Evolutionary conservation across 2,888 invertebrate genomes (phyloP).

Genomic region (Eristalis pertinax): DNA sequence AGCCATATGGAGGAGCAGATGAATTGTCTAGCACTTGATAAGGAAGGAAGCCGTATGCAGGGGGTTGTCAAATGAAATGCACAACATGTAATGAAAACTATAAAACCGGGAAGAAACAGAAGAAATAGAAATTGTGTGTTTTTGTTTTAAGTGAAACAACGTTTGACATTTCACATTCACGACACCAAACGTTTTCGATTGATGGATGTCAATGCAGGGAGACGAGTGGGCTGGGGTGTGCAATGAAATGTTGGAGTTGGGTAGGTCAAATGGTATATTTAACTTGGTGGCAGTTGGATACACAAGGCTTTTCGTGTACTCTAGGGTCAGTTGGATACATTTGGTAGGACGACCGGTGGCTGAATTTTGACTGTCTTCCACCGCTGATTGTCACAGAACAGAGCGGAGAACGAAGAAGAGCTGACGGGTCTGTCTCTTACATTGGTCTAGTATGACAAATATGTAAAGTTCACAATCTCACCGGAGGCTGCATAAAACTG

Average conservation of each 20-base stretch:
- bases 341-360: too few relatives aligned
- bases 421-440: too few relatives aligned
- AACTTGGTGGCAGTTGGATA: background rate
- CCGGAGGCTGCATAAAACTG: too few relatives aligned
- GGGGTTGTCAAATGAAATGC: conserved; percentile 35
- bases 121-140: conserved; percentile 15
- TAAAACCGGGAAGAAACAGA: conserved; percentile 14
- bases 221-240: background rate
- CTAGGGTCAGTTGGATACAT: too few relatives aligned
- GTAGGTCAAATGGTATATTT: too few relatives aligned
- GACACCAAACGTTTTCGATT: conserved; percentile 8
- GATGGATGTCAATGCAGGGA: background rate
- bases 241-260: too few relatives aligned
- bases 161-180: conserved; percentile 62
- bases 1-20: conserved; percentile 66
- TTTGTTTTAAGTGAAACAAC: conserved; percentile 38
- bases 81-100: conserved; percentile 40
- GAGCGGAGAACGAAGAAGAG: too few relatives aligned
- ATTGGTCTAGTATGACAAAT: too few relatives aligned
- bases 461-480: too few relatives aligned
- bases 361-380: too few relatives aligned
- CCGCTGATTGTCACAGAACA: too few relatives aligned
- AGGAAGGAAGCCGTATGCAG: conserved; percentile 56
- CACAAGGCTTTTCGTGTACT: background rate
- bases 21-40: conserved; percentile 28